Percentiles rank a stretch among this genome's conserved stretches.
Conservation (phyloP, 2,888 invertebrate genomes). For the Cistogaster globosa region DNA sequence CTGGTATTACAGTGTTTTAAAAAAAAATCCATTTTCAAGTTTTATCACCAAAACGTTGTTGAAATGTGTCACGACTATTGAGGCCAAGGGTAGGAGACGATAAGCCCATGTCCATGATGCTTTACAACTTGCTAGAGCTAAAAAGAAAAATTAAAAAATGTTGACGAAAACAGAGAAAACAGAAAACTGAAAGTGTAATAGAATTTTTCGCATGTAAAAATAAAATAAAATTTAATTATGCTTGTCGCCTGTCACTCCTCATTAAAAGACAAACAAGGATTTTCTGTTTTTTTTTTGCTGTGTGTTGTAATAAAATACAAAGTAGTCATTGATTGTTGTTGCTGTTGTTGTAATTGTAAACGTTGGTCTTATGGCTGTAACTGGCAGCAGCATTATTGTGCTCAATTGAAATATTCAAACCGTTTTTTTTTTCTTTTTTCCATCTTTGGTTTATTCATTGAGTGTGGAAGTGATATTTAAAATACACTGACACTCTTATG, state of each 20-base stretch:
- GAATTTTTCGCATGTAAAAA: constrained; percentile 78
- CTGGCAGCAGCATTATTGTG: constrained; percentile 29
- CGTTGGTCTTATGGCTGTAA: constrained; percentile 11
- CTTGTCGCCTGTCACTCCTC: constrained; percentile 81
- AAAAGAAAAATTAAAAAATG: background rate
- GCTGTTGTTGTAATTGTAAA: constrained; percentile 22
- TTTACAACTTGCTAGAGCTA: background rate
- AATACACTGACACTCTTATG: constrained; percentile 54
- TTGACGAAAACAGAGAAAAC: constrained; percentile 1
- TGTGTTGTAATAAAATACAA: constrained; percentile 40
- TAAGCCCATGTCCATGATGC: background rate
- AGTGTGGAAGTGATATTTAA: constrained; percentile 34
- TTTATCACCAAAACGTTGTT: constrained; percentile 44
- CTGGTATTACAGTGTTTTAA: background rate
- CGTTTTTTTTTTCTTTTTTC: constrained; percentile 21
- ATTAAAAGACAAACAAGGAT: constrained; percentile 75
- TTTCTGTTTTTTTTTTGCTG: constrained; percentile 31
- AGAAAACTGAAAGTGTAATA: constrained; percentile 49
- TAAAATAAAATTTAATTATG: constrained; percentile 81
- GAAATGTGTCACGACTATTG: background rate
- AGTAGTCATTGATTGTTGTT: constrained; percentile 47
- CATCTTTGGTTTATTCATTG: constrained; percentile 1
- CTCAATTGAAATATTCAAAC: constrained; percentile 21
- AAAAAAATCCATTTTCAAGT: constrained; percentile 42
- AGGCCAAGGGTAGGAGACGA: background rate